Conservation (phyloP, 1,140 invertebrate species). For the Sweltsa coloradensis region DNA sequence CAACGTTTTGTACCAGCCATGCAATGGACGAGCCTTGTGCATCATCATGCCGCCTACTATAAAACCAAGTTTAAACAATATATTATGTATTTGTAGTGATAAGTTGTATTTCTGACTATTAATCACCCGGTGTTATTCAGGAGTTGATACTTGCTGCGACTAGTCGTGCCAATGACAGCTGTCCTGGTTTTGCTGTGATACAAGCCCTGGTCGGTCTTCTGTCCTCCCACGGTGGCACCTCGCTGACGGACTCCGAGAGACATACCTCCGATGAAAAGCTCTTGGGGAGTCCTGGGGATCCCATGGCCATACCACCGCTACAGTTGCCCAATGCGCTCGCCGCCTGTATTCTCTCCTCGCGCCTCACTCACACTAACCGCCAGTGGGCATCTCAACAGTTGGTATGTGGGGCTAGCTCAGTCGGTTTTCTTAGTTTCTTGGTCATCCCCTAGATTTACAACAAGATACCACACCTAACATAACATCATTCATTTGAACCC, state of each 20-base stretch:
- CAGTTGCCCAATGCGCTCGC: constrained; percentile 48
- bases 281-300: constrained; percentile 16
- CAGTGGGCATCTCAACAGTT: constrained; percentile 50
- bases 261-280: constrained; percentile 20
- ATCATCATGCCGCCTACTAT: too few species aligned
- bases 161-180: too few species aligned
- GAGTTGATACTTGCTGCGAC: constrained; percentile 39
- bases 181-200: constrained; percentile 44
- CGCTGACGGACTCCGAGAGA: constrained; percentile 30
- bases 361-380: constrained; percentile 32
- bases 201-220: constrained; percentile 45
- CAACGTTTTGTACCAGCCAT: too few species aligned
- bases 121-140: constrained; percentile 22
- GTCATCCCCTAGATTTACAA: too few species aligned
- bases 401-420: too few species aligned
- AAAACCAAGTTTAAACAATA: too few species aligned
- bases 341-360: constrained; percentile 42
- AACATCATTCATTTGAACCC: too few species aligned
- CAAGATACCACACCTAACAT: too few species aligned
- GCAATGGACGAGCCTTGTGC: too few species aligned
- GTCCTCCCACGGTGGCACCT: constrained; percentile 31
- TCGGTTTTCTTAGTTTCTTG: too few species aligned
- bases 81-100: too few species aligned
- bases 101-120: neutral
- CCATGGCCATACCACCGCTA: constrained; percentile 25